Conservation (phyloP, 2,797 vertebrate species). For the Sebastes minor region DNA sequence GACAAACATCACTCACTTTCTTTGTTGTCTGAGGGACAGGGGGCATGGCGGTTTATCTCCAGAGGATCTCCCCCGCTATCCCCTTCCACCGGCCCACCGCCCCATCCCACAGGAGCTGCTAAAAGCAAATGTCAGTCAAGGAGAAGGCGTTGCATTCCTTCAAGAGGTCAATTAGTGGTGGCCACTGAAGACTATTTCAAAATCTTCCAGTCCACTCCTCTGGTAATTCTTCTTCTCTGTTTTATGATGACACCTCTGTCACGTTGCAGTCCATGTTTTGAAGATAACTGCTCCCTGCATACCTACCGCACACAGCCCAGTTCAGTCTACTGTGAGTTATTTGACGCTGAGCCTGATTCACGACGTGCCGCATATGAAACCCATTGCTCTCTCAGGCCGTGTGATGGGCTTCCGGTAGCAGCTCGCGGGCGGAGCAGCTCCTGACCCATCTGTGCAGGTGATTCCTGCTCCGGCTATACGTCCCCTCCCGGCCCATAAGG, state of each 20-base stretch:
- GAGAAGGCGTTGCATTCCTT: slow-evolving; percentile 78
- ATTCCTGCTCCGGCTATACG: slow-evolving; percentile 30
- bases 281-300: neutral
- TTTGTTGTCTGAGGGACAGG: slow-evolving; percentile 82
- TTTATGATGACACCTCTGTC: slow-evolving; percentile 22
- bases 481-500: slow-evolving; percentile 50
- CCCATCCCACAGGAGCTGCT: slow-evolving; percentile 79
- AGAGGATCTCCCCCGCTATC: slow-evolving; percentile 74
- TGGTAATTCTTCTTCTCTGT: neutral
- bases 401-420: slow-evolving; percentile 40
- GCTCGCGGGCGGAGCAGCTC: slow-evolving; percentile 22
- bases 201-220: neutral
- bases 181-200: slow-evolving; percentile 44
- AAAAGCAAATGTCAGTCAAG: slow-evolving; percentile 84
- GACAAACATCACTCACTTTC: slow-evolving; percentile 86
- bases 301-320: slow-evolving; percentile 34
- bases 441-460: slow-evolving; percentile 66
- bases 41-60: slow-evolving; percentile 76
- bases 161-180: slow-evolving; percentile 77
- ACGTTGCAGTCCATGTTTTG: slow-evolving; percentile 18
- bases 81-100: slow-evolving; percentile 69
- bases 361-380: slow-evolving; percentile 43
- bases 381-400: slow-evolving; percentile 29
- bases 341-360: slow-evolving; percentile 45
- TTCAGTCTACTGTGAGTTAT: slow-evolving; percentile 30